phyloP scores from a whole-genome alignment of 37 sponge, comb jelly and placozoan genomes.

The Spongia lamella region DNA sequence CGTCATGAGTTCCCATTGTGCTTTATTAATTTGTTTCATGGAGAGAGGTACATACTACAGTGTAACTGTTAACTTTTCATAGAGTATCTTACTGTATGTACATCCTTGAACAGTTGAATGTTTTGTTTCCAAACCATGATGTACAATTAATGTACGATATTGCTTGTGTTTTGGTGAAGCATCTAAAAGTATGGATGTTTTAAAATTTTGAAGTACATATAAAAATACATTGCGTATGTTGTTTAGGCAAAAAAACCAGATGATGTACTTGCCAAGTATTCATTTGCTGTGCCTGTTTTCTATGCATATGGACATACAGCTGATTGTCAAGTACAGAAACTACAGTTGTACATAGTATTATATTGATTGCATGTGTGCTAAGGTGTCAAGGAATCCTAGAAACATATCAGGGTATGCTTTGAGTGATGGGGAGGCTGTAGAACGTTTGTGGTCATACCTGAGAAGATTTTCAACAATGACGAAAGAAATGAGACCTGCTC shows the following conservation, averaged over 20 bases:
- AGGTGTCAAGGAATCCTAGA: neutral
- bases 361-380: neutral
- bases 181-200: neutral
- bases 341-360: neutral
- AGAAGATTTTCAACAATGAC: slow-evolving; percentile 15
- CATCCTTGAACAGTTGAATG: neutral
- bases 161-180: neutral
- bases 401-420: neutral
- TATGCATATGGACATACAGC: slow-evolving; percentile 21
- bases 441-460: slow-evolving; percentile 14
- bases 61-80: neutral
- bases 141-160: neutral
- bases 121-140: neutral
- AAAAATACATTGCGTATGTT: too few relatives aligned
- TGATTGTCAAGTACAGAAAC: slow-evolving; percentile 6
- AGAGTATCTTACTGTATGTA: neutral
- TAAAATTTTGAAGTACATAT: too few relatives aligned
- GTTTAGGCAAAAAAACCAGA: neutral
- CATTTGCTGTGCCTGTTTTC: slow-evolving; percentile 3
- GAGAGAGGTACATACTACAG: too few relatives aligned
- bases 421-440: slow-evolving; percentile 15
- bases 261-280: neutral
- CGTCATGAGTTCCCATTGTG: neutral
- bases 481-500: slow-evolving; percentile 17
- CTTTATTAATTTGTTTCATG: neutral